These are phyloP conservation scores for Capricornis sumatraensis DNA, from an alignment of 2,113 vertebrate species.

Conservation along the genomic window DNA sequence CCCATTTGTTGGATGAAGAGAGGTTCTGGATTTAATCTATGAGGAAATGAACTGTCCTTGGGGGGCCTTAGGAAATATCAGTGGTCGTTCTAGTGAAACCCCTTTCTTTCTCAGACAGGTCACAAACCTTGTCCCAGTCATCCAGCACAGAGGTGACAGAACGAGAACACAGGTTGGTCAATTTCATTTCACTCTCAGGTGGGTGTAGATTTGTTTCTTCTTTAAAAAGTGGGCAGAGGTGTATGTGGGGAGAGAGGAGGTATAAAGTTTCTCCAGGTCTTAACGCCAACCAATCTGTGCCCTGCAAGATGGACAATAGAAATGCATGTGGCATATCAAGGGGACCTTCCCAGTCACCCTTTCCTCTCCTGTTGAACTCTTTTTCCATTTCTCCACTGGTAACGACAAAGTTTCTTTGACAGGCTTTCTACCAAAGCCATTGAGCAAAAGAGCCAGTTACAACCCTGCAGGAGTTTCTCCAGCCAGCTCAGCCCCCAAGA, in stretches of 20 bases:
- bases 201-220: neutral
- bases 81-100: neutral
- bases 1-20: neutral
- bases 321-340: accelerated
- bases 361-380: neutral
- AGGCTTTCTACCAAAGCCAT: neutral
- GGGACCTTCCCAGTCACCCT: neutral
- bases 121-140: neutral
- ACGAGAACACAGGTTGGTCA: accelerated
- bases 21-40: neutral
- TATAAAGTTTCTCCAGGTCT: neutral
- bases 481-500: too few species aligned
- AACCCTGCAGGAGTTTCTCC: neutral
- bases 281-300: neutral
- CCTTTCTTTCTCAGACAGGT: neutral
- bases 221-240: neutral
- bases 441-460: neutral
- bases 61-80: neutral
- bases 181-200: neutral
- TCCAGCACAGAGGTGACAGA: neutral
- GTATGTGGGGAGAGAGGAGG: neutral
- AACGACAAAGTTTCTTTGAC: neutral
- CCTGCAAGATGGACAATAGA: neutral
- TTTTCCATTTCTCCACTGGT: neutral
- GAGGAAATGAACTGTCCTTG: neutral